Conservation (phyloP, 2,797 vertebrate genomes). For the Leptodactylus fallax region DNA sequence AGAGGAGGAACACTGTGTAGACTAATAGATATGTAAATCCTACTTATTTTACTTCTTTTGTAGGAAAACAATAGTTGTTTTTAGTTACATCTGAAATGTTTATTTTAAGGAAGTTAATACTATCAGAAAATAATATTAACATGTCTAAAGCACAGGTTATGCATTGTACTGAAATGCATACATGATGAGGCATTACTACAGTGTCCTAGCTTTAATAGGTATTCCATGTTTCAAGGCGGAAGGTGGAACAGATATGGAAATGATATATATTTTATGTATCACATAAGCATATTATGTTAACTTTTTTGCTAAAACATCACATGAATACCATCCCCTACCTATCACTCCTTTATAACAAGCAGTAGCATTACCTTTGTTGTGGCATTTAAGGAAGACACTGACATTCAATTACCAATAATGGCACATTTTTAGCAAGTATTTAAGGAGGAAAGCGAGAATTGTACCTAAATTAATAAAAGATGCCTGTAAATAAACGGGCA, state of each 20-base stretch:
- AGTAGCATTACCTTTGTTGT: too few species aligned
- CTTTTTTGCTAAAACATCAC: not conserved
- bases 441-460: not conserved
- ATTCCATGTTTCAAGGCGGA: not conserved
- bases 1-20: not conserved
- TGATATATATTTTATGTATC: not conserved
- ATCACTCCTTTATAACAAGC: not conserved
- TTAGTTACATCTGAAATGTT: not conserved
- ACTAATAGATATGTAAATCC: not conserved
- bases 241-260: not conserved
- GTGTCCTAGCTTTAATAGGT: not conserved
- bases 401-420: not conserved
- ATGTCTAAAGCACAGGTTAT: not conserved
- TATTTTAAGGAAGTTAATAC: not conserved
- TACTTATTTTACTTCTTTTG: not conserved
- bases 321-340: not conserved
- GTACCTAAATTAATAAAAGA: not conserved
- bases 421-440: not conserved
- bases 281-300: not conserved
- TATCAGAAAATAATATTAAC: not conserved
- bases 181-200: not conserved
- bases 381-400: too few species aligned
- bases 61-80: not conserved
- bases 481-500: not conserved
- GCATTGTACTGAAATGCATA: not conserved